phyloP scores from a whole-genome alignment of 2,113 vertebrate genomes.

The Synchiropus splendidus region DNA sequence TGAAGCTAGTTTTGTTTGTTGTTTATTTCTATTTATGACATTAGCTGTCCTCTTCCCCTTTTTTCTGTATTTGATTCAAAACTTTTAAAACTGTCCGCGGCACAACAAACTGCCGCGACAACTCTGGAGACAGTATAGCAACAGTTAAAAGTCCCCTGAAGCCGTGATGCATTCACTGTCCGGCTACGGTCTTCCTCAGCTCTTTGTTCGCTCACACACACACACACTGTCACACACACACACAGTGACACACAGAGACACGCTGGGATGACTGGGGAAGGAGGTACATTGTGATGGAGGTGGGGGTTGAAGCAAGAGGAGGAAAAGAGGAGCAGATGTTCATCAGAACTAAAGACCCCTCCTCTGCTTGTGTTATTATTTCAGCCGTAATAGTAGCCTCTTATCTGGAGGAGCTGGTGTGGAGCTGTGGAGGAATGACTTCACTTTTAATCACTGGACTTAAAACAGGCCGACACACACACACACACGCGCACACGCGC shows the following conservation, averaged over 20 bases:
- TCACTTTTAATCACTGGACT: conserved; percentile 39
- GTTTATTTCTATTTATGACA: too few relatives aligned
- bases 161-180: neutral
- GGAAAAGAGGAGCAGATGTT: conserved; percentile 51
- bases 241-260: conserved; percentile 1
- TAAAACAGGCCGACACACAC: too few relatives aligned
- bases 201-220: conserved; percentile 10
- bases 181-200: neutral
- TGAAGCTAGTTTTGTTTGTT: too few relatives aligned
- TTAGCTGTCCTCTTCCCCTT: too few relatives aligned
- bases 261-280: conserved; percentile 9
- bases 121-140: too few relatives aligned
- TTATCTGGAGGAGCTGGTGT: conserved; percentile 43
- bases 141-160: neutral
- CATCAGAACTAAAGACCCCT: conserved; percentile 40
- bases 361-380: conserved; percentile 33
- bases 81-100: too few relatives aligned
- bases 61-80: too few relatives aligned
- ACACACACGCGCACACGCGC: neutral
- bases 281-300: conserved; percentile 22
- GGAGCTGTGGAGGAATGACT: conserved; percentile 46
- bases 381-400: conserved; percentile 48
- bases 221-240: conserved; percentile 6
- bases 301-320: conserved; percentile 12
- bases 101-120: too few relatives aligned